These are phyloP conservation scores for Caranx melampygus DNA, from an alignment of 2,113 vertebrate species.

Conservation along the genomic window DNA sequence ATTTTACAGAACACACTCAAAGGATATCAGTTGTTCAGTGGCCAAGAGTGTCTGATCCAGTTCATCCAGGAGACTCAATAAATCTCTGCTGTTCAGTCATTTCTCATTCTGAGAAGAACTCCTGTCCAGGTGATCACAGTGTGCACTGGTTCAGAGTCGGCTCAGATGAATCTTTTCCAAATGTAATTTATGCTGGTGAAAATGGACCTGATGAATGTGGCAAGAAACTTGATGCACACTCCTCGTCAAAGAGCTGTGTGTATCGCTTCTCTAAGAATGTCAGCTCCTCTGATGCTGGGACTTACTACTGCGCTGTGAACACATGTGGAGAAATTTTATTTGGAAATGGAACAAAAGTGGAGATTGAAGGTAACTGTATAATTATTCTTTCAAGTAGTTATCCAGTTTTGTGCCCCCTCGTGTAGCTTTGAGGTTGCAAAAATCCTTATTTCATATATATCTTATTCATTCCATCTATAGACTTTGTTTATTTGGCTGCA, in stretches of 20 bases:
- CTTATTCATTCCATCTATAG: too few relatives aligned
- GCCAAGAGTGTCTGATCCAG: not conserved
- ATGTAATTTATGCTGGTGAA: slow-evolving; percentile 32
- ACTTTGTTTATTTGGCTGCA: too few relatives aligned
- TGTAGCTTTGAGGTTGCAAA: not conserved
- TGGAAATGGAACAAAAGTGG: slow-evolving; percentile 60
- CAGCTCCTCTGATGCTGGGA: slow-evolving; percentile 60
- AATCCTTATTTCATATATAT: not conserved
- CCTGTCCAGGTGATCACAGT: slow-evolving; percentile 29
- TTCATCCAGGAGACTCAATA: slow-evolving; percentile 47
- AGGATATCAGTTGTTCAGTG: slow-evolving; percentile 26
- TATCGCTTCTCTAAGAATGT: slow-evolving; percentile 49
- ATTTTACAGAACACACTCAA: slow-evolving; percentile 18
- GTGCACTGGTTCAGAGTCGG: slow-evolving; percentile 56
- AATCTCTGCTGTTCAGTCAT: slow-evolving; percentile 60
- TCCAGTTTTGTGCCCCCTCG: not conserved
- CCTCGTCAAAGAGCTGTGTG: slow-evolving; percentile 18
- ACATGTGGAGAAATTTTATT: slow-evolving; percentile 58
- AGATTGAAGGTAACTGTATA: slow-evolving; percentile 41
- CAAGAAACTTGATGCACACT: not conserved
- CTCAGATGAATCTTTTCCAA: not conserved
- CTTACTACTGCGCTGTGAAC: slow-evolving; percentile 64
- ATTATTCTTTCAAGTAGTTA: not conserved
- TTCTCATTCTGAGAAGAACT: not conserved
- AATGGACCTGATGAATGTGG: slow-evolving; percentile 9